Base-by-base conservation (phyloP, 2,797 vertebrate genomes). In the Delichon dasypus region DNA sequence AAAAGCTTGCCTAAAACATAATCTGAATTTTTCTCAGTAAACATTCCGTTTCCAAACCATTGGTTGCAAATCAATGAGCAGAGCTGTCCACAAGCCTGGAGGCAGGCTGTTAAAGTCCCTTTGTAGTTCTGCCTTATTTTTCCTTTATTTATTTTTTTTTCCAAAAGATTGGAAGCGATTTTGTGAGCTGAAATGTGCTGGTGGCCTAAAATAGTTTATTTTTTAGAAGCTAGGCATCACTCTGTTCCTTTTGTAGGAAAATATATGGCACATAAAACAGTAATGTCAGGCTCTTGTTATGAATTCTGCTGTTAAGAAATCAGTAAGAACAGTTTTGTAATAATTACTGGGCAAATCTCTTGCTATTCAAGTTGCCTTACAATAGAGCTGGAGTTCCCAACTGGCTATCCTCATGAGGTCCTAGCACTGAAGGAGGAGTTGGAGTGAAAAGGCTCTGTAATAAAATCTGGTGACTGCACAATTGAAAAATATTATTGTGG, bases 1-100 rank as follows among this genome's bases (percentile, higher is more conserved):
- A 91, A 90, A 84, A 79, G 19, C 79, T 82, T 76, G 60, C 79
- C 79, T 88, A 84, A 91, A 93, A 93, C 50, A 51, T 83, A 93
- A 92, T 96, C 62, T 60, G 36, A 81, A 57, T 82, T 93, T 94
- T 94, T 93, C 83, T 81, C 83, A 53, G 89, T 95, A 92, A 95
- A 93, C 76, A 88, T 71, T 68, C 27, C 0, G 26, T 81, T 95
- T 84, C 79, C 60, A 88, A 92, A 70, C 10, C 55, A 19, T 30
- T 55, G 74, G 55, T 67, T 84, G 73, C 73, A 92, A 86, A 81
- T 91, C 89, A 81, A 15, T 67, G 85, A 81, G 82, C 85, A 95
- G 81, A 79, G 38, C 68, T 81, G 89, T 88, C 94, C 58, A 16
- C 25, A 51, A 60, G 82, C 92, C 94, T 64, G 29, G 32, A 76